Percentiles rank a stretch among this genome's conserved stretches.
Evolutionary conservation across 1,140 invertebrate species (phyloP).

Genomic region (Drosophila busckii): DNA sequence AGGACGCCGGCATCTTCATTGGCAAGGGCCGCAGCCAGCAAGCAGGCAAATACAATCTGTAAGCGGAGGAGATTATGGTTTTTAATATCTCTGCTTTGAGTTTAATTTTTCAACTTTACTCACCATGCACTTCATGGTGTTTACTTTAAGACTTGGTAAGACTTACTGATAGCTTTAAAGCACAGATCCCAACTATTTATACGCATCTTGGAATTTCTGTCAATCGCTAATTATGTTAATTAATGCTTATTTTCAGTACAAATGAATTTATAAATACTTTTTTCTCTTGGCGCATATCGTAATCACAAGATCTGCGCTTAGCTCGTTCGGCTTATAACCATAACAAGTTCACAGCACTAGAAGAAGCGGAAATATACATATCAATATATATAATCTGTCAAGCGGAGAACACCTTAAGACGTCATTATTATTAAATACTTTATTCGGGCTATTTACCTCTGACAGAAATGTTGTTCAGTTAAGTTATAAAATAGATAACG

Average conservation of each 20-base stretch:
- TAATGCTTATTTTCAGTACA: constrained; percentile 18
- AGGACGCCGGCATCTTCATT: constrained; percentile 49
- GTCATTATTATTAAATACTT: constrained; percentile 27
- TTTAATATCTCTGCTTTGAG: neutral
- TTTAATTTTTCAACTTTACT: constrained; percentile 27
- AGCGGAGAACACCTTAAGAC: neutral
- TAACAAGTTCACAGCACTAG: constrained; percentile 24
- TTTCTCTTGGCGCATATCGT: constrained; percentile 16
- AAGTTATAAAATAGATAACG: too few relatives aligned
- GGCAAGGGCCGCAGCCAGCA: constrained; percentile 52
- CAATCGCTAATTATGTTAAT: constrained; percentile 53
- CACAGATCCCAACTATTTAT: constrained; percentile 39
- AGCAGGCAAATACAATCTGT: constrained; percentile 58
- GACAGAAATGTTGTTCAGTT: too few relatives aligned
- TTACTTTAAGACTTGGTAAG: constrained; percentile 49
- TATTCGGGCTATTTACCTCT: too few relatives aligned
- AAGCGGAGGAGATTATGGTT: neutral
- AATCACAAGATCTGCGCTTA: constrained; percentile 3
- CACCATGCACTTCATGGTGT: constrained; percentile 71
- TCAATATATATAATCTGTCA: constrained; percentile 5
- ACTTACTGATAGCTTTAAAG: constrained; percentile 46
- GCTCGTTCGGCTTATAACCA: constrained; percentile 20
- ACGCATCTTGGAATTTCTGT: constrained; percentile 25
- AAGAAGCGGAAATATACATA: constrained; percentile 22
- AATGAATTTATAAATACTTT: constrained; percentile 15